Conservation (phyloP, 2,888 invertebrate species). For the Dendrolimus houi region DNA sequence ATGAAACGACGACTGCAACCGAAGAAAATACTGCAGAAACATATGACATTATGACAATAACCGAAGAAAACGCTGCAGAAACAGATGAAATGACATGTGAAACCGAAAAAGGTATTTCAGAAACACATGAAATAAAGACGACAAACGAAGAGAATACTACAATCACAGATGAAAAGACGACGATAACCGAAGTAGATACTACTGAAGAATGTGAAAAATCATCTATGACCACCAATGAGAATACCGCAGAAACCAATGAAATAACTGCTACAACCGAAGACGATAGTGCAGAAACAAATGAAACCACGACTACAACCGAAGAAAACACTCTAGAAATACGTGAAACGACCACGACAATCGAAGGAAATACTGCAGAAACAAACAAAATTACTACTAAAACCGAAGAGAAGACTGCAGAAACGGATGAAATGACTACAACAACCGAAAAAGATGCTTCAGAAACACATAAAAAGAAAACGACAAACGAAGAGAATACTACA, state of each 20-base stretch:
- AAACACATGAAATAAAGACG: no score
- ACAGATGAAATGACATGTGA: no score
- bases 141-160: no score
- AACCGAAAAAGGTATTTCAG: no score
- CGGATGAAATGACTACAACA: neutral
- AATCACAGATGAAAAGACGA: neutral
- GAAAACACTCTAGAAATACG: neutral
- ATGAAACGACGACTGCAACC: no score
- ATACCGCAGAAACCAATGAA: neutral
- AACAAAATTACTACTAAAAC: neutral
- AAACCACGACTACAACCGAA: constrained; percentile 4
- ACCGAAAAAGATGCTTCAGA: neutral
- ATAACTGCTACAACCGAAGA: no score
- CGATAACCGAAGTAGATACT: neutral
- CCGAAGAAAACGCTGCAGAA: no score
- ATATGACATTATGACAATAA: neutral
- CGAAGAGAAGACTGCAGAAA: neutral
- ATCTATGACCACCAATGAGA: neutral
- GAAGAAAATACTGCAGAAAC: no score
- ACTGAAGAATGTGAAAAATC: neutral
- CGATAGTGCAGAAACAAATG: neutral
- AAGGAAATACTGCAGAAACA: neutral
- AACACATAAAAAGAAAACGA: neutral
- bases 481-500: neutral
- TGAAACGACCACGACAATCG: neutral